Base-by-base conservation (phyloP, 2,113 vertebrate genomes). In the Centrocercus urophasianus region DNA sequence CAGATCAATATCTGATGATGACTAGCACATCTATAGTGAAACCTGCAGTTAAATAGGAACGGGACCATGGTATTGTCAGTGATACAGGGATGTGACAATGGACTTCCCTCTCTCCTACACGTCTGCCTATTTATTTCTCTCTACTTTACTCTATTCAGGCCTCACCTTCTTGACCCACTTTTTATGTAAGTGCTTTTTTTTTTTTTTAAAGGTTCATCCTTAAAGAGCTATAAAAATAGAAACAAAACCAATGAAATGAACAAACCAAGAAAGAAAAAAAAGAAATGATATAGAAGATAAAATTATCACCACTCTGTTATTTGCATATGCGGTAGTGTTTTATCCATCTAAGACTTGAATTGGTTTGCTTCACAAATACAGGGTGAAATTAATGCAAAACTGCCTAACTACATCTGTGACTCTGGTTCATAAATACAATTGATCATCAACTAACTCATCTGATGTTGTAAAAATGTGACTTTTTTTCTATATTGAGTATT, bases 371-470 rank as follows among this genome's bases (percentile, higher is more conserved):
- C 3, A 5, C 30, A 18, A 66, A 28, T 32, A 74, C 3, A 17
- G 6, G 4, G 25, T 8, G 4, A 1, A 71, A 38, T 30, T 67
- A 40, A 6, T 66, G 7, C 1, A 85, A 82, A 74, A 52, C 4
- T 74, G 19, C 10, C 14, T 6, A 80, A 73, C 3, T 59, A 4
- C 3, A 47, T 6, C 3, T 45, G 8, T 2, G 54, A 13, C 25
- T 61, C 22, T 32, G 69, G 6, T 14, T 65, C 12, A 10, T 24
- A 76, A 80, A 52, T 22, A 11, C 6, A 63, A 36, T 8, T 59
- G 27, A 20, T 74, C 5, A 48, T 22, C 5, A 0, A 0, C 4
- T n/a, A 48, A 61, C 3, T 71, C 18, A 61, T 36, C 11, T 28
- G 14, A 38, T 61, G 21, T 36, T 36, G 76, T 65, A 8, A n/a